Evolutionary conservation across 2,797 vertebrate genomes (phyloP).

Genomic region (Labroides dimidiatus): DNA sequence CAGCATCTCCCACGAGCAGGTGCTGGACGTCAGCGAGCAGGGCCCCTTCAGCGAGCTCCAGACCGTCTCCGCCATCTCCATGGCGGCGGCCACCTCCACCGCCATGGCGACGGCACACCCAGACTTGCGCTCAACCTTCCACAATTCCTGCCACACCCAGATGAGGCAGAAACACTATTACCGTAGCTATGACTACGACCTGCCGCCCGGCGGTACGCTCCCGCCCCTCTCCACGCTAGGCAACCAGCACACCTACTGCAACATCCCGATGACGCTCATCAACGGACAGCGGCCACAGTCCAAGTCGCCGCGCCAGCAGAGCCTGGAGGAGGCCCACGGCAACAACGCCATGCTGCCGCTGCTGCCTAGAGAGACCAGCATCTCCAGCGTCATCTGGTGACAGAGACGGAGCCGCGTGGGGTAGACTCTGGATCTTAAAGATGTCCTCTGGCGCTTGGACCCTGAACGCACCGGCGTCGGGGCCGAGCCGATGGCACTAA

Average conservation of each 20-base stretch:
- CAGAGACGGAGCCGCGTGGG: slow-evolving; percentile 30
- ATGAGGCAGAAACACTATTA: slow-evolving; percentile 99
- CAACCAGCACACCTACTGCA: slow-evolving; percentile 99
- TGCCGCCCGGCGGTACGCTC: slow-evolving; percentile 90
- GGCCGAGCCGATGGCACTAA: slow-evolving; percentile 48
- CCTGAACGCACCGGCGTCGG: slow-evolving; percentile 48
- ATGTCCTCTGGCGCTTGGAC: slow-evolving; percentile 53
- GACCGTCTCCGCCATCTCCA: slow-evolving; percentile 97
- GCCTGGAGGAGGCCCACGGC: slow-evolving; percentile 94
- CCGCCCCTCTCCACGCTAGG: slow-evolving; percentile 92
- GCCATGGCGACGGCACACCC: slow-evolving; percentile 97
- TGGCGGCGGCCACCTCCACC: slow-evolving; percentile 96
- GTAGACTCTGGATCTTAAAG: slow-evolving; percentile 16
- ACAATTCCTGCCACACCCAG: slow-evolving; percentile 92
- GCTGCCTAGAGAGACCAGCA: slow-evolving; percentile 97
- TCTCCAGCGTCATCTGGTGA: slow-evolving; percentile 98
- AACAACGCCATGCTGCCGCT: slow-evolving; percentile 98
- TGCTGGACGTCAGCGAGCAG: slow-evolving; percentile 96
- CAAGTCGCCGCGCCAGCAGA: slow-evolving; percentile 91
- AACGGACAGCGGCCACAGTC: slow-evolving; percentile 95
- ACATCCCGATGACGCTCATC: slow-evolving; percentile 99
- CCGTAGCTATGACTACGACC: slow-evolving; percentile 96
- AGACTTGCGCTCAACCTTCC: slow-evolving; percentile 95
- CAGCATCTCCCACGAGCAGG: slow-evolving; percentile 92
- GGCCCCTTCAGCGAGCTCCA: slow-evolving; percentile 97